These are phyloP conservation scores for Acanthurus lineatus DNA, from an alignment of 2,797 vertebrate genomes.

Conservation along the genomic window DNA sequence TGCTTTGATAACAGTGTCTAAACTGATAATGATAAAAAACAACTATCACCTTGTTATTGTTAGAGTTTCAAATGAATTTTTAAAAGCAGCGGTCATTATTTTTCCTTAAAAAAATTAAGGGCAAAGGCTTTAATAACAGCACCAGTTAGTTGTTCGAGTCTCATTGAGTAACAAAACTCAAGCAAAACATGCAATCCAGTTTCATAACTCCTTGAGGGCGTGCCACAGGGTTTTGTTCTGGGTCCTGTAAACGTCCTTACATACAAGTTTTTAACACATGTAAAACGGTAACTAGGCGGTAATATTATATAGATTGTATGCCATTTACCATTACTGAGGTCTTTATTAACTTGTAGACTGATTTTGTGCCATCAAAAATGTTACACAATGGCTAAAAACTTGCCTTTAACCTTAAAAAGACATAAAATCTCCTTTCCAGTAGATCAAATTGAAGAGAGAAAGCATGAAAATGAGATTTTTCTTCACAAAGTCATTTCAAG, in stretches of 20 bases:
- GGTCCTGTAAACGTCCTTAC: background rate
- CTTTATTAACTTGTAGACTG: background rate
- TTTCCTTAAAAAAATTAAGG: background rate
- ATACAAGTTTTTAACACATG: too few species aligned
- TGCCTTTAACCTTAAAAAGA: too few species aligned
- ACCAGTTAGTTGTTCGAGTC: background rate
- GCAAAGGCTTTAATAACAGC: background rate
- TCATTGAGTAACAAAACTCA: background rate
- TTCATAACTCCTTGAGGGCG: background rate
- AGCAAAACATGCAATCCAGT: background rate
- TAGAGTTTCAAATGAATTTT: background rate
- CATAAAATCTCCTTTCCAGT: background rate
- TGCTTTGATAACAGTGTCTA: background rate
- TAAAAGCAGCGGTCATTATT: background rate
- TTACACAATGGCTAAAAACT: background rate
- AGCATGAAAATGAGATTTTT: background rate
- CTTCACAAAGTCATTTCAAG: background rate
- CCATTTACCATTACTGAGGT: background rate
- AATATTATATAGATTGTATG: background rate
- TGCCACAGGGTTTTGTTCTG: background rate
- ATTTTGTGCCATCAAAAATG: background rate
- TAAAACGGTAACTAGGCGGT: background rate
- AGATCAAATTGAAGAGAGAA: background rate
- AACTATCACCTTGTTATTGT: too few species aligned
- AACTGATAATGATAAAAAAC: background rate